Evolutionary conservation across 2,797 vertebrate species (phyloP).

Genomic region (Megalops cyprinoides): DNA sequence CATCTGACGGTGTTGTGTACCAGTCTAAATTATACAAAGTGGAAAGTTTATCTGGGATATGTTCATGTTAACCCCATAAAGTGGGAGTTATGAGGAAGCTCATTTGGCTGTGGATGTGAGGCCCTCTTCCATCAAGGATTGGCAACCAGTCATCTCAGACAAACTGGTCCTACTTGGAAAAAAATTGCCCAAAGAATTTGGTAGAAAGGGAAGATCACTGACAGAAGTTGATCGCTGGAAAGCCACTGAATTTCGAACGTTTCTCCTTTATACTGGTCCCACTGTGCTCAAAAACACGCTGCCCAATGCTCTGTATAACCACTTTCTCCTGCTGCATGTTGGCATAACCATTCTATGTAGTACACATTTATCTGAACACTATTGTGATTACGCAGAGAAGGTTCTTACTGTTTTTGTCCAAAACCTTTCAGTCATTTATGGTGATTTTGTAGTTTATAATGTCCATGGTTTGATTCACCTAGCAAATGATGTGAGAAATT

Average conservation of each 20-base stretch:
- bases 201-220: conserved; percentile 24
- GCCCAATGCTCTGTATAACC: too few relatives aligned
- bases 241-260: conserved; percentile 28
- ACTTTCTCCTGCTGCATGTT: too few relatives aligned
- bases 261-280: conserved; percentile 26
- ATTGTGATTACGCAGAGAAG: conserved; percentile 1
- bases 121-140: conserved; percentile 18
- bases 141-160: conserved; percentile 16
- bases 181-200: conserved; percentile 26
- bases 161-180: not conserved
- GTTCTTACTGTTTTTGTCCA: too few relatives aligned
- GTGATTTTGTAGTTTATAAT: not conserved
- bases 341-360: too few relatives aligned
- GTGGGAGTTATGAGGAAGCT: conserved; percentile 13
- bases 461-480: too few relatives aligned
- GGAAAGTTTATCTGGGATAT: conserved; percentile 21
- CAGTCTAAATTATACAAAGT: not conserved
- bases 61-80: too few relatives aligned
- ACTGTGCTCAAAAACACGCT: too few relatives aligned
- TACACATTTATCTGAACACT: too few relatives aligned
- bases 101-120: conserved; percentile 19
- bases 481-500: conserved; percentile 1
- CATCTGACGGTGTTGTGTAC: conserved; percentile 11
- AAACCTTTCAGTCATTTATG: not conserved
- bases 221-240: conserved; percentile 31